Conservation (phyloP, 2,888 invertebrate genomes). For the Rotaria sp. region DNA sequence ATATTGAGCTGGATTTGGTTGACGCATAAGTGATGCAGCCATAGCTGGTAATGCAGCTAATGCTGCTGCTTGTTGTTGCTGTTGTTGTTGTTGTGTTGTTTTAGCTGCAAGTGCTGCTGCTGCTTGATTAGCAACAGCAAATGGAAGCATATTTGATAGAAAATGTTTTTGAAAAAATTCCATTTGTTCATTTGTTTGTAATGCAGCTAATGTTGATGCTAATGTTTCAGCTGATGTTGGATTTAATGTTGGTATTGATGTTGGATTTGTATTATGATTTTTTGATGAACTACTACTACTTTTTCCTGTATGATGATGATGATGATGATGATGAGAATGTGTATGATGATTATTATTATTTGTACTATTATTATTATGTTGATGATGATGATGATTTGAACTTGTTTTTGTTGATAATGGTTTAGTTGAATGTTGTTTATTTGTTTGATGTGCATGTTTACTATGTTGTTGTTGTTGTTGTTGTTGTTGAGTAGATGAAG, state of each 20-base stretch:
- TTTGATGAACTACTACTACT: neutral
- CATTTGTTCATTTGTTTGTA: constrained; percentile 7
- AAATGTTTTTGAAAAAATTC: constrained; percentile 28
- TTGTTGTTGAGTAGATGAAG: neutral
- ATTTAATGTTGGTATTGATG: neutral
- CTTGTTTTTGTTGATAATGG: neutral
- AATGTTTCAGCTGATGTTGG: neutral
- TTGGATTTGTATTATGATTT: neutral
- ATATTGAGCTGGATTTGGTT: neutral
- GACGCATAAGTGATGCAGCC: constrained; percentile 6
- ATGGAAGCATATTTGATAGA: constrained; percentile 21
- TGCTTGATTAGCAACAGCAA: constrained; percentile 5
- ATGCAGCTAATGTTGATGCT: constrained; percentile 7
- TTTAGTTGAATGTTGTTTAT: neutral
- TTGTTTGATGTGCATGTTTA: neutral
- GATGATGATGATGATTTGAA: neutral
- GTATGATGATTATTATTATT: neutral
- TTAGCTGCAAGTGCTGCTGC: neutral
- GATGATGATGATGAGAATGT: neutral
- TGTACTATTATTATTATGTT: neutral
- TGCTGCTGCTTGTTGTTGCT: constrained; percentile 3
- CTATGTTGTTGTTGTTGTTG: neutral
- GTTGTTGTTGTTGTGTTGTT: neutral
- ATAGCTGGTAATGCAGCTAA: neutral
- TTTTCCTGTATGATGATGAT: constrained; percentile 2